These are phyloP conservation scores for Osmoderma eremita DNA, from an alignment of 2,888 invertebrate species.

Conservation along the genomic window DNA sequence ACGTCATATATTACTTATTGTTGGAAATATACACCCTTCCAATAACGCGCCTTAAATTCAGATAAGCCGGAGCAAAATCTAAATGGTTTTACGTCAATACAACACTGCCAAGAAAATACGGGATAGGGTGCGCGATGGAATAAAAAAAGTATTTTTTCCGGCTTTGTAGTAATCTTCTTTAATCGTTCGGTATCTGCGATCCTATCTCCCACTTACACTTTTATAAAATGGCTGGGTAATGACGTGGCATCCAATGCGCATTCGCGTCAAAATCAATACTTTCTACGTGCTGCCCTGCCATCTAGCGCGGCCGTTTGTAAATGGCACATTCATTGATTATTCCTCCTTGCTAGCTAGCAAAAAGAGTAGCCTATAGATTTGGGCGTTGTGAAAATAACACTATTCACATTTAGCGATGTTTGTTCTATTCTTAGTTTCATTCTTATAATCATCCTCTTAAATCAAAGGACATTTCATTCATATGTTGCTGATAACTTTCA, in stretches of 20 bases:
- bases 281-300: constrained; percentile 3
- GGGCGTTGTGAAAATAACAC: constrained; percentile 16
- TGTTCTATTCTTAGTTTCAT: neutral
- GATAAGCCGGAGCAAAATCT: neutral
- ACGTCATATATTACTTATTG: constrained; percentile 10
- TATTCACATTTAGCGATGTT: neutral
- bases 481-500: too few species aligned
- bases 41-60: neutral
- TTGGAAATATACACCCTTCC: constrained; percentile 14
- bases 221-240: constrained; percentile 41
- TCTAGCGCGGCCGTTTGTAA: neutral
- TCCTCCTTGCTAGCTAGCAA: constrained; percentile 14
- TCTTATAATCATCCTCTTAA: too few species aligned
- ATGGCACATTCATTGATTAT: constrained; percentile 28
- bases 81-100: constrained; percentile 16
- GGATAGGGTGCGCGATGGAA: constrained; percentile 21
- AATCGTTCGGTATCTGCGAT: constrained; percentile 35
- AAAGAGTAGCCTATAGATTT: constrained; percentile 33
- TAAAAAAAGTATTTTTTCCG: constrained; percentile 31
- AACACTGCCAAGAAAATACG: constrained; percentile 8
- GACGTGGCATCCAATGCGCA: constrained; percentile 35
- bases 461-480: too few species aligned
- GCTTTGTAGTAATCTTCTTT: constrained; percentile 29
- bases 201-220: constrained; percentile 38
- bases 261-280: constrained; percentile 32